These are phyloP conservation scores for Tychaedon coryphoeus DNA, from an alignment of 2,113 vertebrate species.

Conservation along the genomic window DNA sequence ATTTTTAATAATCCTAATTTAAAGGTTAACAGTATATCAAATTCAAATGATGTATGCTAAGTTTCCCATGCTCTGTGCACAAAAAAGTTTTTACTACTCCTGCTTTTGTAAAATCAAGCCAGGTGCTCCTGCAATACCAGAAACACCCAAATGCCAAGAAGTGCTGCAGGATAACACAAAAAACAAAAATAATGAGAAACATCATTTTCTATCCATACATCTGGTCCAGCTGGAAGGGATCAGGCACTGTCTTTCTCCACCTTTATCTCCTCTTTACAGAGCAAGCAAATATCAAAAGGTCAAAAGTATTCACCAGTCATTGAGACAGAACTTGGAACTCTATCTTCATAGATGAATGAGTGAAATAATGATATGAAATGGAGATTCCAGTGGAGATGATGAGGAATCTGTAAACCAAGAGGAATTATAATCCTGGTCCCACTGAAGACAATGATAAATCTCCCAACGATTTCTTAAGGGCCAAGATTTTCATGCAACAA, in stretches of 20 bases:
- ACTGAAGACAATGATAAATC: not conserved
- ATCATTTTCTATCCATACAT: constrained; percentile 49
- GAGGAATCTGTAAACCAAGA: constrained; percentile 10
- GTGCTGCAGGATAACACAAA: not conserved
- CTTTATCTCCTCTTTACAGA: constrained; percentile 19
- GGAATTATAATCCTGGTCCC: constrained; percentile 6
- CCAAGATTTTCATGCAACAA: constrained; percentile 3
- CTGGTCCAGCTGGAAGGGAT: constrained; percentile 55
- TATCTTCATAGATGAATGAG: not conserved
- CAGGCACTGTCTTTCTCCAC: constrained; percentile 28
- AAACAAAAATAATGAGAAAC: constrained; percentile 59
- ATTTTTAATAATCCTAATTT: not conserved
- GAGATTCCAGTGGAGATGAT: constrained; percentile 5
- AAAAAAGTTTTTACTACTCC: constrained; percentile 20
- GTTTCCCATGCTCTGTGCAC: not conserved
- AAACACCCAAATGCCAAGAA: constrained; percentile 24
- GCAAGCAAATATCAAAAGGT: constrained; percentile 48
- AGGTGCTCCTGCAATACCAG: constrained; percentile 18
- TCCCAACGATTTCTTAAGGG: constrained; percentile 3
- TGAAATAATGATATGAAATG: not conserved
- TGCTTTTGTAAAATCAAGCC: constrained; percentile 39
- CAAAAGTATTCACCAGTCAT: constrained; percentile 30
- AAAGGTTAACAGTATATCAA: not conserved
- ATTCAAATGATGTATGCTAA: not conserved
- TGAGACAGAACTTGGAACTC: constrained; percentile 28